Base-by-base conservation (phyloP, 2,888 invertebrate genomes). In the Dorcus parallelipipedus region DNA sequence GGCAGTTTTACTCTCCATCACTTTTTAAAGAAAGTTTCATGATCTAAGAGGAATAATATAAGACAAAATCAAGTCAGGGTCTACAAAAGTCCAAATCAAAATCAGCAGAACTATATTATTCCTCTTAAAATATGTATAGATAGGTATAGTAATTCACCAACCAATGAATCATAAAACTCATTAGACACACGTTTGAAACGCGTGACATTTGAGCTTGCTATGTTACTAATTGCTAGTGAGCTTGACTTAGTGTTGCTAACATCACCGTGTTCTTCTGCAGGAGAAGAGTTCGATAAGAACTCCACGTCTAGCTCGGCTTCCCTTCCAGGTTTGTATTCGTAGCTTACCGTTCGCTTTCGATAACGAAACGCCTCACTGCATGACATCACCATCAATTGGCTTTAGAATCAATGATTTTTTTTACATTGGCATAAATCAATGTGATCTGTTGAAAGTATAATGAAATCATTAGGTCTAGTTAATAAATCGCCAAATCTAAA, bases 271-370 rank as follows among this genome's bases (percentile, higher is more conserved):
- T 72, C 67, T 73, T 68, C 71, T 73, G 77, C 80, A 78, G 80
- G 82, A 78, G 85, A 86, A 77, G 85, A 86, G 79, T 84, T 83
- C 80, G 86, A 86, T 82, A 86, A 84, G 80, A 85, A 84, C 78
- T 86, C 86, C 80, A 85, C 84, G 79, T 85, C 86, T 79, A 86
- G 85, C 79, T 85, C 86, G 73, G 83, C 84, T 72, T 86, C 85
- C 69, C 79, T 86, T 75, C 84, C 85, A 86, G 86, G 86, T 86
- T 83, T 82, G 83, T 83, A 78, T 65, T 64, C 60, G 26, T 49
- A 54, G 58, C 58, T 60, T 56, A 55, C 53, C 60, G 58, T 56
- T 53, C 14, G 58, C 58, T 60, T 60, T 38, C 41, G 41, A 47
- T 48, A 43, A 33, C 38, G 38, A 47, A 54, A 54, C 54, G 20